Percentiles rank a stretch among this genome's conserved stretches.
These are phyloP conservation scores for Reticulitermes lucifugus DNA, from an alignment of 2,888 invertebrate species.

Conservation along the genomic window DNA sequence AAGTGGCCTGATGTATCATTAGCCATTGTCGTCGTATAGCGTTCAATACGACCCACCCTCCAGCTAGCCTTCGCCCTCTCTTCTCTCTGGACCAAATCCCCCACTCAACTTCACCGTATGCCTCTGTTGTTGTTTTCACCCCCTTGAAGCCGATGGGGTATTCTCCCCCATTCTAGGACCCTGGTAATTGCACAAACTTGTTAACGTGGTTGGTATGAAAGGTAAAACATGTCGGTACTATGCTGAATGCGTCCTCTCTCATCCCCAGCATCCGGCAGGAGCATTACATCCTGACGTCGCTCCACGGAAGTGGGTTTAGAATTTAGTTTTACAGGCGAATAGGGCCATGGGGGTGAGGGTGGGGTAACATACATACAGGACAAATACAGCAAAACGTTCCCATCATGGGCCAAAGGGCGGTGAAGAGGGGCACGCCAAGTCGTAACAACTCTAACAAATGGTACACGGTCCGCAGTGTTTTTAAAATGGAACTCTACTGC, in stretches of 20 bases:
- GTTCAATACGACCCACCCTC: conserved; percentile 22
- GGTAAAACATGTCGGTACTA: conserved; percentile 53
- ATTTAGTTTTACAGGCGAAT: conserved; percentile 36
- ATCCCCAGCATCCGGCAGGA: conserved; percentile 6
- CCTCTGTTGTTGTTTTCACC: conserved; percentile 40
- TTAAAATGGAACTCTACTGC: conserved; percentile 35
- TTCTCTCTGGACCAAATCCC: conserved; percentile 21
- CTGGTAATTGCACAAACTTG: conserved; percentile 55
- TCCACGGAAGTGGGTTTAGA: conserved; percentile 47
- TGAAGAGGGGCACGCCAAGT: conserved; percentile 4
- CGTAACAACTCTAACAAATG: conserved; percentile 40
- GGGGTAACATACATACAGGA: conserved; percentile 34
- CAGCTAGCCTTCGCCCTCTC: conserved; percentile 21
- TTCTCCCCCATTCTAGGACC: conserved; percentile 21
- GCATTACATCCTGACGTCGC: conserved; percentile 43
- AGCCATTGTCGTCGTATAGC: conserved; percentile 48
- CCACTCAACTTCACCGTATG: conserved; percentile 31
- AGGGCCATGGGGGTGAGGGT: conserved; percentile 1
- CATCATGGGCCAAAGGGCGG: conserved; percentile 22
- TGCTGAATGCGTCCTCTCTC: conserved; percentile 5
- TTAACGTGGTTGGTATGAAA: conserved; percentile 54
- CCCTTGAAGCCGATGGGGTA: conserved; percentile 14
- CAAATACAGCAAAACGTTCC: conserved; percentile 43
- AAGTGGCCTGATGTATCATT: conserved; percentile 49
- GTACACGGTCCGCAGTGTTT: conserved; percentile 35